These are phyloP conservation scores for Stenurella melanura DNA, from an alignment of 2,888 invertebrate species.

Conservation along the genomic window DNA sequence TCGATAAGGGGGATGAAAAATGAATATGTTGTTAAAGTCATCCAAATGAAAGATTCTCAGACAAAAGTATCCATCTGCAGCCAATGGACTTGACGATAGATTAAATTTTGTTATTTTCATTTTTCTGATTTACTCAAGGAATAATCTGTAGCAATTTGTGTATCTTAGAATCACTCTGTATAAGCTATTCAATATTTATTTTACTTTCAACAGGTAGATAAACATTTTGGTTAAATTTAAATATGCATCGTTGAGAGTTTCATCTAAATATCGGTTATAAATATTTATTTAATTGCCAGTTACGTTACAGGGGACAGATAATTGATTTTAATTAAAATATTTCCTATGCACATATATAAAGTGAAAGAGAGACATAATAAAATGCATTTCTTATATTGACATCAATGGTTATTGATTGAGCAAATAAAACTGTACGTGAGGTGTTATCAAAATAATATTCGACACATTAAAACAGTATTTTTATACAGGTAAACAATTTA, in stretches of 20 bases:
- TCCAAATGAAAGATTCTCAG: too few species aligned
- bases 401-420: not conserved
- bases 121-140: too few species aligned
- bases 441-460: not conserved
- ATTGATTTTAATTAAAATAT: not conserved
- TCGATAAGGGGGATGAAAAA: too few species aligned
- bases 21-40: too few species aligned
- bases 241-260: not conserved
- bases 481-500: not conserved
- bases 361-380: not conserved
- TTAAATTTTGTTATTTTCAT: too few species aligned
- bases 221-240: not conserved
- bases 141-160: not conserved
- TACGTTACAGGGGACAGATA: not conserved
- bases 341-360: not conserved
- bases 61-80: too few species aligned
- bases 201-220: not conserved
- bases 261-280: not conserved
- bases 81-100: too few species aligned
- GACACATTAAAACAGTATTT: slow-evolving; percentile 2
- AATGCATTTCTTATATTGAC: slow-evolving; percentile 6
- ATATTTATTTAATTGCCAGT: not conserved
- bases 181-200: not conserved
- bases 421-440: not conserved
- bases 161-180: not conserved